phyloP scores from a whole-genome alignment of 2,113 vertebrate genomes.

The Ahaetulla prasina region DNA sequence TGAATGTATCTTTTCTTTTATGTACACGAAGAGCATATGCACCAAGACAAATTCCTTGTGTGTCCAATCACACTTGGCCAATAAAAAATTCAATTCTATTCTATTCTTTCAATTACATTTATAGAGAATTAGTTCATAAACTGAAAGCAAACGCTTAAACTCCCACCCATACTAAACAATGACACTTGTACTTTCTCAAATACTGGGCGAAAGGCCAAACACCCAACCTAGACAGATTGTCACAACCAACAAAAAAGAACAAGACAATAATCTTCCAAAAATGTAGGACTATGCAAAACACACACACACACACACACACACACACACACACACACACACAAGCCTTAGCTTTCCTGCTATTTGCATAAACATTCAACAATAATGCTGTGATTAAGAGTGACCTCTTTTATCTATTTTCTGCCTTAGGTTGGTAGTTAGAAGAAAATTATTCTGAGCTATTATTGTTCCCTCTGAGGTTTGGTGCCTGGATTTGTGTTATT shows the following conservation, averaged over 20 bases:
- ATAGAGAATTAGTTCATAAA: background rate
- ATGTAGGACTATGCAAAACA: background rate
- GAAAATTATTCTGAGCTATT: slow-evolving; percentile 23
- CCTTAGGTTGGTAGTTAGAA: slow-evolving; percentile 8
- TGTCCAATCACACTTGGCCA: no score
- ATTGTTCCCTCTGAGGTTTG: background rate
- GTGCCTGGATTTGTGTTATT: background rate
- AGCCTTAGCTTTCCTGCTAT: background rate
- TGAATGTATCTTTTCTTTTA: no score
- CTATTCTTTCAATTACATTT: background rate
- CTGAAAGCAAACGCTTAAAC: background rate
- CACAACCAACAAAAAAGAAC: background rate
- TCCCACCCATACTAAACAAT: background rate
- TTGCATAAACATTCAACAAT: slow-evolving; percentile 13
- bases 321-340: background rate
- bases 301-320: background rate
- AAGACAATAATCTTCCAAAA: background rate
- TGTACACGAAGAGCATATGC: no score
- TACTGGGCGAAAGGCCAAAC: background rate
- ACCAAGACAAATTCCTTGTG: no score
- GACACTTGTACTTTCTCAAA: background rate
- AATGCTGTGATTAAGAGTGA: slow-evolving; percentile 8
- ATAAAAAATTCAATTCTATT: no score
- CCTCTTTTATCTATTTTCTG: slow-evolving; percentile 8
- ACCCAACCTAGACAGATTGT: background rate